phyloP scores from a whole-genome alignment of 2,797 vertebrate genomes.

The Sebastes oblongus region DNA sequence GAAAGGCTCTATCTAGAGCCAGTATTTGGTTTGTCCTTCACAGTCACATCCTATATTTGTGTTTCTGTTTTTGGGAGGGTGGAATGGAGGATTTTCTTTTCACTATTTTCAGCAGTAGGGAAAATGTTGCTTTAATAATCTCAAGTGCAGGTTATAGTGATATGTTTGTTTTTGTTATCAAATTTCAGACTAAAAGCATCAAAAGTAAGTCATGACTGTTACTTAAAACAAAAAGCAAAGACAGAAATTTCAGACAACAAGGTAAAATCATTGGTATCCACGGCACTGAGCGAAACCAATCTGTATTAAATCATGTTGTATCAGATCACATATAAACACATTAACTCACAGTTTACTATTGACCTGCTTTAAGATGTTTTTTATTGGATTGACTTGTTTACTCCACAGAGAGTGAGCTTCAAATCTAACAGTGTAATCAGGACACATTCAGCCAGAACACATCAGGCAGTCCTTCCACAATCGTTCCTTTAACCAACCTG shows the following conservation, averaged over 20 bases:
- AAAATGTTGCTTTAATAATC: not conserved
- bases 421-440: not conserved
- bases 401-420: not conserved
- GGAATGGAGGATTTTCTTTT: not conserved
- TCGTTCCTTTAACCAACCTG: constrained; percentile 81
- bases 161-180: not conserved
- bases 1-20: too few relatives aligned
- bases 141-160: not conserved
- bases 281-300: not conserved
- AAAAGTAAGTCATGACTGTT: not conserved
- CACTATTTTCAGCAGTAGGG: not conserved
- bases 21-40: not conserved
- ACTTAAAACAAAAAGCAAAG: too few relatives aligned
- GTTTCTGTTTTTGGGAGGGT: not conserved
- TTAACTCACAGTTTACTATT: not conserved
- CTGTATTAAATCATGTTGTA: not conserved
- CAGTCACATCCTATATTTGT: not conserved
- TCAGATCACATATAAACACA: not conserved
- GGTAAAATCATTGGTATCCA: not conserved
- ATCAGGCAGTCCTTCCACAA: not conserved
- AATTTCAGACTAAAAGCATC: not conserved
- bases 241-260: not conserved
- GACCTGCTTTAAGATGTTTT: not conserved
- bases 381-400: constrained; percentile 5
- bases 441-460: not conserved